Conservation (phyloP, 2,113 vertebrate species). For the Sinosuthora webbiana region DNA sequence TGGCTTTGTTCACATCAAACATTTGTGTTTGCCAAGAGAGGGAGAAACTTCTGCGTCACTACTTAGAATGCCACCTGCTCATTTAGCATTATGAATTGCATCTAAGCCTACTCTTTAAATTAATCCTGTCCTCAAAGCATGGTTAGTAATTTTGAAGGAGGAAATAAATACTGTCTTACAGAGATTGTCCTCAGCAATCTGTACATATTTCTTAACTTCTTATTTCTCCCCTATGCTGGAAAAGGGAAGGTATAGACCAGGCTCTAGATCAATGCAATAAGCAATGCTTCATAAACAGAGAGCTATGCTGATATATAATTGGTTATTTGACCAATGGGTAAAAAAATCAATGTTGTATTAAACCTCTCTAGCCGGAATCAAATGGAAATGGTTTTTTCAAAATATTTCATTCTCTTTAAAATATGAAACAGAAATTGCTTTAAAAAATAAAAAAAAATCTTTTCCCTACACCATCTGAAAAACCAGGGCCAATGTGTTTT, state of each 20-base stretch:
- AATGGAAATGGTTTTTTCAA: not conserved
- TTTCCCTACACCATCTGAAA: not conserved
- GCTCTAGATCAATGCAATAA: not conserved
- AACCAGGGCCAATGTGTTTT: not conserved
- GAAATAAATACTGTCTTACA: not conserved
- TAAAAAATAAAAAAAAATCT: not conserved
- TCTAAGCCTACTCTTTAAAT: constrained; percentile 7
- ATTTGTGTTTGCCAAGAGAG: not conserved
- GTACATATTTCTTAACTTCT: not conserved
- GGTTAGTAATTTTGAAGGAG: not conserved
- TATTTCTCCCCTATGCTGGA: not conserved
- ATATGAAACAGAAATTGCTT: not conserved
- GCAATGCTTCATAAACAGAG: not conserved
- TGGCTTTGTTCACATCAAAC: not conserved
- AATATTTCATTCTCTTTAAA: not conserved
- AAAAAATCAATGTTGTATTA: not conserved
- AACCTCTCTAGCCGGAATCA: not conserved
- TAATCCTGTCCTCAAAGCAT: not conserved
- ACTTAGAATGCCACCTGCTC: constrained; percentile 16
- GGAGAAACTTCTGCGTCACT: not conserved
- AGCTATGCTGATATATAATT: not conserved
- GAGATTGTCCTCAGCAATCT: not conserved
- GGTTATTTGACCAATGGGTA: not conserved
- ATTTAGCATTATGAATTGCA: not conserved
- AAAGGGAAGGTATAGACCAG: not conserved